Evolutionary conservation across 1,140 invertebrate genomes (phyloP).

Genomic region (Mactra quadrangularis): DNA sequence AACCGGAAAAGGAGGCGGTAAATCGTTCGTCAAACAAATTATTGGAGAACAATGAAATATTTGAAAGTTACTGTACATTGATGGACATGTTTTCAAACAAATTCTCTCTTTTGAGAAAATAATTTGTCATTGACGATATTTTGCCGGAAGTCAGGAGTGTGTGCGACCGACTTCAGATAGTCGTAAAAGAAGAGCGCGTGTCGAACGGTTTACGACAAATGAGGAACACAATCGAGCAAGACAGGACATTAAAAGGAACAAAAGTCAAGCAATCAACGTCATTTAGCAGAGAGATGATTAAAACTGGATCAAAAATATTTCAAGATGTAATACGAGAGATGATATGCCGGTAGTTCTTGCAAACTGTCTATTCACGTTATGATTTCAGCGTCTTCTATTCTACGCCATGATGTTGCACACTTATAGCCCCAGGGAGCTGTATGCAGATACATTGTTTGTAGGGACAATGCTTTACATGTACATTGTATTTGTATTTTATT

Average conservation of each 20-base stretch:
- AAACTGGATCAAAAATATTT: slow-evolving; percentile 30
- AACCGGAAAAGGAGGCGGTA: too few species aligned
- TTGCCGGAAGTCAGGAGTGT: slow-evolving; percentile 14
- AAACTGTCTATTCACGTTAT: not conserved
- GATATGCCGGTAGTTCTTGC: slow-evolving; percentile 8
- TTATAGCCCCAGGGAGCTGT: not conserved
- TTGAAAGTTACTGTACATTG: too few species aligned
- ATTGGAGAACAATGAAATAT: too few species aligned
- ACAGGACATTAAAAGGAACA: slow-evolving; percentile 40
- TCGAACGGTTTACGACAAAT: not conserved
- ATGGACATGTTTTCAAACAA: slow-evolving; percentile 33
- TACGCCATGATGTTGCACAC: not conserved
- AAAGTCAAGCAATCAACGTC: slow-evolving; percentile 39
- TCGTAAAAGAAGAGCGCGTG: slow-evolving; percentile 20
- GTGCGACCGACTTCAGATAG: not conserved
- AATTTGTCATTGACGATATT: slow-evolving; percentile 22
- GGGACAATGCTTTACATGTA: not conserved
- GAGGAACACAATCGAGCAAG: slow-evolving; percentile 5
- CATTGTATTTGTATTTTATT: not conserved
- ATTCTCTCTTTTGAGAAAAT: slow-evolving; percentile 5
- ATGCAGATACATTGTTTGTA: not conserved
- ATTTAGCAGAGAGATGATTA: slow-evolving; percentile 29
- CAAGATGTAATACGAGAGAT: slow-evolving; percentile 30
- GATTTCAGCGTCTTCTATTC: not conserved
- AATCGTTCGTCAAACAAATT: too few species aligned